These are phyloP conservation scores for Pycnomerus fuliginosus DNA, from an alignment of 2,888 invertebrate species.

Conservation along the genomic window DNA sequence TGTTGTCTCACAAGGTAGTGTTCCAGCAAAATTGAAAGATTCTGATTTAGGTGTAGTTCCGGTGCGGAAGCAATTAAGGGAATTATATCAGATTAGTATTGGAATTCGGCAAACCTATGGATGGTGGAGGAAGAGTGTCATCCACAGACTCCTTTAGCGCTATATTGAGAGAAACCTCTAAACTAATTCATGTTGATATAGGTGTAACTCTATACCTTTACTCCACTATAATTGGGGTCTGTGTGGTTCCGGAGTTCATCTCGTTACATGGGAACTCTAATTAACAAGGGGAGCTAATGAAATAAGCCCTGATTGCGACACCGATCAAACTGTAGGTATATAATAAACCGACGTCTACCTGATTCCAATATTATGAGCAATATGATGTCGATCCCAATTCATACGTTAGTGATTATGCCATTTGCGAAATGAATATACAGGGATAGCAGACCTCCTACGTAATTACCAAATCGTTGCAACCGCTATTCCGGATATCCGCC, in stretches of 20 bases:
- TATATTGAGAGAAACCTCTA: constrained; percentile 31
- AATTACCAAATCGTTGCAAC: too few relatives aligned
- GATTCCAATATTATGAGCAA: constrained; percentile 21
- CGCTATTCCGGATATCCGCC: too few relatives aligned
- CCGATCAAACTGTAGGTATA: constrained; percentile 45
- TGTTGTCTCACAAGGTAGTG: too few relatives aligned
- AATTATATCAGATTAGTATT: constrained; percentile 5
- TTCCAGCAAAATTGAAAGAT: too few relatives aligned
- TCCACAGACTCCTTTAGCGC: constrained; percentile 17
- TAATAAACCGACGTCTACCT: constrained; percentile 30
- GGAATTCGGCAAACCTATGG: constrained; percentile 18
- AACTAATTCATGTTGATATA: constrained; percentile 41
- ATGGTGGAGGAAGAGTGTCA: constrained; percentile 14
- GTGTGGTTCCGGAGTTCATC: constrained; percentile 47
- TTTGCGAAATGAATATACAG: too few relatives aligned
- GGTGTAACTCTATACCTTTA: constrained; percentile 40
- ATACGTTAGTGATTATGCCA: too few relatives aligned
- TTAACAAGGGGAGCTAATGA: constrained; percentile 52
- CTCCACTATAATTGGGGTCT: constrained; percentile 46
- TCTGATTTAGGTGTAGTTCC: too few relatives aligned
- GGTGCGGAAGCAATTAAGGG: constrained; percentile 3
- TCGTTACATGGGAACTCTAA: constrained; percentile 50
- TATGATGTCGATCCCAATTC: too few relatives aligned
- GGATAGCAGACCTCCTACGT: too few relatives aligned
- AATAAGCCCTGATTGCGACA: constrained; percentile 52